Conservation (phyloP, 2,888 invertebrate species). For the Phania funesta region DNA sequence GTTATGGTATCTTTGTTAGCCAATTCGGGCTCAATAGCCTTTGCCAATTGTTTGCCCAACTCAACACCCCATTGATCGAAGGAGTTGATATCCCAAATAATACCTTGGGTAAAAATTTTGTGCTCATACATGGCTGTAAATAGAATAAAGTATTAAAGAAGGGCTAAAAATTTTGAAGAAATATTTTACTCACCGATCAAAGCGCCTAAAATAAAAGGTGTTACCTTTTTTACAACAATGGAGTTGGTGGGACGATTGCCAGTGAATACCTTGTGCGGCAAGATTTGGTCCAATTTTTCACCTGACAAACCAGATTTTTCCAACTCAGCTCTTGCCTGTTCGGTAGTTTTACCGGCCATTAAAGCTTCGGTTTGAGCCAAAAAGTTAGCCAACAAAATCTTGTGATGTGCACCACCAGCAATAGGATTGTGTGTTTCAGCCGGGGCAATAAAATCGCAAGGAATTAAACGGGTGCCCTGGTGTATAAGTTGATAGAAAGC, state of each 20-base stretch:
- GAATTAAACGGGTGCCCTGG: conserved; percentile 91
- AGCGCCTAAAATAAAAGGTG: conserved; percentile 95
- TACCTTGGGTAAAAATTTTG: conserved; percentile 99
- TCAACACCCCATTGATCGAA: conserved; percentile 99
- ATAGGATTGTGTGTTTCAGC: conserved; percentile 95
- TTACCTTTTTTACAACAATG: conserved; percentile 93
- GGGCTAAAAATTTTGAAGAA: neutral
- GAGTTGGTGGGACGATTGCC: conserved; percentile 99
- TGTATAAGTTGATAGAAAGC: conserved; percentile 99
- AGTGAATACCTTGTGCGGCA: conserved; percentile 97
- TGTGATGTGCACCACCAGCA: conserved; percentile 90
- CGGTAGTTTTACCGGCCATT: conserved; percentile 87
- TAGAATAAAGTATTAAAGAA: neutral
- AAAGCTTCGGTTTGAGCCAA: conserved; percentile 99
- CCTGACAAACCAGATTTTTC: conserved; percentile 88
- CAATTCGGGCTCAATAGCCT: conserved; percentile 98
- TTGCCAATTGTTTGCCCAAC: conserved; percentile 98
- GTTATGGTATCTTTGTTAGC: conserved; percentile 83
- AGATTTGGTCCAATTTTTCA: conserved; percentile 87
- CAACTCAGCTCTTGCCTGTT: conserved; percentile 88
- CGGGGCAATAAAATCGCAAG: conserved; percentile 98
- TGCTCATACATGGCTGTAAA: conserved; percentile 95
- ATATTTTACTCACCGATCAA: conserved; percentile 87
- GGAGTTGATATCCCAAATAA: conserved; percentile 99
- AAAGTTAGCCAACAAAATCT: conserved; percentile 97